Percentiles rank a stretch among this genome's conserved stretches.
Conservation (phyloP, 2,113 vertebrate genomes). For the Polyodon spathula region DNA sequence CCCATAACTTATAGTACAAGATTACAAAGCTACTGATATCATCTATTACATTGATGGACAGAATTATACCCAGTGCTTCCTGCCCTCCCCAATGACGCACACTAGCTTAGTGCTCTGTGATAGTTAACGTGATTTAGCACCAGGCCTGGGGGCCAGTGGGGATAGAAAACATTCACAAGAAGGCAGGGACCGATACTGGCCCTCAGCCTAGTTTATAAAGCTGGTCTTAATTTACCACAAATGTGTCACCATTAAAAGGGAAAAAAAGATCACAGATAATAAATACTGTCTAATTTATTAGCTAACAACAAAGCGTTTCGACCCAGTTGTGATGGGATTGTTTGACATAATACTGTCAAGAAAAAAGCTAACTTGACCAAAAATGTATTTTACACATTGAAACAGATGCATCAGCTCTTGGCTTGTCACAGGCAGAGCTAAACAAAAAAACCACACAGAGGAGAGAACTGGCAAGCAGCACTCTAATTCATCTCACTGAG, state of each 20-base stretch:
- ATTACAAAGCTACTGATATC: constrained; percentile 98
- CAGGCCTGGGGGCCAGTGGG: constrained; percentile 58
- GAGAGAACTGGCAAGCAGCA: constrained; percentile 69
- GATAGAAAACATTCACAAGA: constrained; percentile 76
- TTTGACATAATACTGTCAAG: constrained; percentile 93
- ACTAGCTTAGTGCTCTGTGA: constrained; percentile 88
- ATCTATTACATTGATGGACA: constrained; percentile 97
- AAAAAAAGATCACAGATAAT: constrained; percentile 85
- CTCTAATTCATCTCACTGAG: constrained; percentile 85
- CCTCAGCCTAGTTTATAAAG: constrained; percentile 89
- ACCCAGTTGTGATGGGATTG: constrained; percentile 76
- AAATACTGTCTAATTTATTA: constrained; percentile 93
- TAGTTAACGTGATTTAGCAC: constrained; percentile 93
- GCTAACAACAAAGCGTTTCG: constrained; percentile 83
- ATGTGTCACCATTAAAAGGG: constrained; percentile 90
- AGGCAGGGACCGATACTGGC: constrained; percentile 79
- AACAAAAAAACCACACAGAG: constrained; percentile 80
- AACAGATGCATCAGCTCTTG: constrained; percentile 91
- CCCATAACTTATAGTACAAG: constrained; percentile 83
- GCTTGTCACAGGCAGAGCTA: constrained; percentile 85
- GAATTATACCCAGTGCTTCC: constrained; percentile 97
- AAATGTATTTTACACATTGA: constrained; percentile 75
- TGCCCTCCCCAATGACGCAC: constrained; percentile 93
- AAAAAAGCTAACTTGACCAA: constrained; percentile 74
- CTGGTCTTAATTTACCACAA: constrained; percentile 91